Conservation (phyloP, 2,888 invertebrate genomes). For the Plusia festucae region DNA sequence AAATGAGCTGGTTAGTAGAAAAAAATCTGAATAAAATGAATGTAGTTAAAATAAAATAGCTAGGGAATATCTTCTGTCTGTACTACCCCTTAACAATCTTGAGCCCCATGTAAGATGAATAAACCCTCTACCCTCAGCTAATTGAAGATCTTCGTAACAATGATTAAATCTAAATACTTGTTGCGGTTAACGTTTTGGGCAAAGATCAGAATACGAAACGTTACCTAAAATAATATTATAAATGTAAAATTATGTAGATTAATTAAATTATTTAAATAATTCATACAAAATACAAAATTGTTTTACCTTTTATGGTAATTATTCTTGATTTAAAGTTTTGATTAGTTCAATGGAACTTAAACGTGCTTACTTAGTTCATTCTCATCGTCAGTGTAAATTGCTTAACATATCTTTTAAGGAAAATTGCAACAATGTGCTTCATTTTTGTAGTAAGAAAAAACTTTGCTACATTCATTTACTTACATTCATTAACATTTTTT, state of each 20-base stretch:
- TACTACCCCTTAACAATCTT: not conserved
- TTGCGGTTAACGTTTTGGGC: conserved; percentile 15
- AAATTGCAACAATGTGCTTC: no score
- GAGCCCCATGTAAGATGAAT: not conserved
- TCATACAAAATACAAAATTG: conserved; percentile 18
- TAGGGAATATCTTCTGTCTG: not conserved
- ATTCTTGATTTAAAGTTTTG: conserved; percentile 22
- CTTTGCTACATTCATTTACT: no score
- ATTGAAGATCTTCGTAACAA: not conserved
- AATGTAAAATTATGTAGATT: conserved; percentile 36
- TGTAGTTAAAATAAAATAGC: no score
- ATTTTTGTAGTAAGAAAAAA: no score
- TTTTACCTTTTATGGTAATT: conserved; percentile 14
- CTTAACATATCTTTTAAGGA: no score
- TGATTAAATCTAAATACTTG: conserved; percentile 15
- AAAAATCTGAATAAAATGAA: no score
- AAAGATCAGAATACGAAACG: conserved; percentile 17
- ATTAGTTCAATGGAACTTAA: conserved; percentile 1
- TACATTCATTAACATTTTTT: no score
- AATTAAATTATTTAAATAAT: conserved; percentile 32
- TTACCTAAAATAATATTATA: conserved; percentile 36
- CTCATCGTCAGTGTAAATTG: no score
- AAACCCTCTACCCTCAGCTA: not conserved
- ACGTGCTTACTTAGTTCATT: not conserved
- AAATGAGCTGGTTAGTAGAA: no score